Evolutionary conservation across 2,797 vertebrate genomes (phyloP).

Genomic region (Chiloscyllium punctatum): DNA sequence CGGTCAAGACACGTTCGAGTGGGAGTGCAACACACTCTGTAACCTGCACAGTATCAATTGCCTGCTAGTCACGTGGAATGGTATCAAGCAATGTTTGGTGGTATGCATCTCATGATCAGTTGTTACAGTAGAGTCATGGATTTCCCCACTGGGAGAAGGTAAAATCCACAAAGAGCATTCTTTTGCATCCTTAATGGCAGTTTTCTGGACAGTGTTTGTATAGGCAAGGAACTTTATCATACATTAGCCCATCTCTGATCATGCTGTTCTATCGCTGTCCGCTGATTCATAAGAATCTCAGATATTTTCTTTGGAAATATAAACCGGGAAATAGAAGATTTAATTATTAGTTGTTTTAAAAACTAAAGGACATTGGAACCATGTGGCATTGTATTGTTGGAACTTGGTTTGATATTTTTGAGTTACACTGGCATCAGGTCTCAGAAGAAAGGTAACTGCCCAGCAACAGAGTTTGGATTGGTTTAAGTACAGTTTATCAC

Average conservation of each 20-base stretch:
- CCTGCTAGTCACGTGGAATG: not conserved
- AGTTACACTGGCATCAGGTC: no score
- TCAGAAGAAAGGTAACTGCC: no score
- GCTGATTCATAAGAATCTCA: not conserved
- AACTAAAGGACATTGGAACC: no score
- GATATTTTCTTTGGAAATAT: no score
- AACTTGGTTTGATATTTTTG: no score
- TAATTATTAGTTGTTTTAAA: no score
- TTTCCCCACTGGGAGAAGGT: not conserved
- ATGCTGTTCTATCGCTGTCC: not conserved
- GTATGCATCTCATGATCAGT: not conserved
- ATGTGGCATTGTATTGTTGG: no score
- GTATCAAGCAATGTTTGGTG: not conserved
- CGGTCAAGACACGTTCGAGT: not conserved
- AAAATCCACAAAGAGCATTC: not conserved
- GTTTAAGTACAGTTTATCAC: no score
- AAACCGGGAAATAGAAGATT: no score
- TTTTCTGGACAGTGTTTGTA: not conserved
- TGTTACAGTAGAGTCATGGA: not conserved
- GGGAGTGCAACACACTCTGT: not conserved
- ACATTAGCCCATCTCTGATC: not conserved
- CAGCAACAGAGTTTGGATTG: no score
- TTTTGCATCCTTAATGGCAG: not conserved
- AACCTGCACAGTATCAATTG: no score
- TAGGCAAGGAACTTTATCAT: not conserved